Evolutionary conservation across 2,888 invertebrate genomes (phyloP), one percentile per base, ranked within the genome.

Genomic region (Prosopocoilus inquinatus): DNA sequence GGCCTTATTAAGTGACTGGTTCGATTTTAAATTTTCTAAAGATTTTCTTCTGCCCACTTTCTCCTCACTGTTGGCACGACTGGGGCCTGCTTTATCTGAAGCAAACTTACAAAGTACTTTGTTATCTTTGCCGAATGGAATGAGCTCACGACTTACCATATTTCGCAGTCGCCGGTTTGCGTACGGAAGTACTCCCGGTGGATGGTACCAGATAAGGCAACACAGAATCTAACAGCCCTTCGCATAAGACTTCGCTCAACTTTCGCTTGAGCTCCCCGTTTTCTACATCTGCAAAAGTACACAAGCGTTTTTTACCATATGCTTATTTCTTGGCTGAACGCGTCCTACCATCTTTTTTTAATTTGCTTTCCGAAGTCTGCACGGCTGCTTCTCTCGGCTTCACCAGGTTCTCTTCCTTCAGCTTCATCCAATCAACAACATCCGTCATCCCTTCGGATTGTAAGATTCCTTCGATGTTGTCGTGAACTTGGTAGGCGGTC

Each of bases 161-260:
- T 28, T 28, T 28, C 7, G 20, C 51, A 8, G 47, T 57, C 1
- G 57, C 58, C 36, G 55, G 45, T 36, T 50, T 50, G 32, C 48
- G 32, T 28, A 52, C 43, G n/a, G 28, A 32, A 2, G 56, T 47
- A 4, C 53, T 44, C 50, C 85, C 78, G 70, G 82, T 85, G 15
- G 73, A 59, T 1, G 85, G 83, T 9, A 87, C 80, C 62, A 92
- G 81, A 69, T 90, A 90, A 0, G 92, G 89, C 46, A 92, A 75
- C 53, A 93, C 87, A 0, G 91, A 90, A 76, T 93, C 93, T 47
- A 92, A 75, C 57, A 93, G 82, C 9, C 92, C 92, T 78, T 92
- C 92, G 46, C 88, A 87, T 59, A 93, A 81, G 1, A 91, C 84
- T 78, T 90, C 75, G 59, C 66, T 70, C 39, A 75, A 63, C 67